Percentiles rank a stretch among this genome's conserved stretches.
phyloP scores from a whole-genome alignment of 2,888 invertebrate genomes.

The Mesorhabditis belari region DNA sequence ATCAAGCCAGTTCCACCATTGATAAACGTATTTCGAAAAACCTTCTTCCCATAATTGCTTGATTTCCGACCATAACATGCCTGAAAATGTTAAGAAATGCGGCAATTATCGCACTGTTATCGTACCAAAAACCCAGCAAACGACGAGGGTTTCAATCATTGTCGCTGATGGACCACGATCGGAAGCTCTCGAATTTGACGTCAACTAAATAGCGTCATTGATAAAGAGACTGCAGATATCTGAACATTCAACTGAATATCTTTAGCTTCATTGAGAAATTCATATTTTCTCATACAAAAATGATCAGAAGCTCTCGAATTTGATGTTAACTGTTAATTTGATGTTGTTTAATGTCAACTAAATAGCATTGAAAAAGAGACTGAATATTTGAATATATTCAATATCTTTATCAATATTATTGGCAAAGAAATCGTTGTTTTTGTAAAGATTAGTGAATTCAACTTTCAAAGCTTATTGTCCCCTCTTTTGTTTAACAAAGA shows the following conservation, averaged over 20 bases:
- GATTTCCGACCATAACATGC: slow-evolving; percentile 61
- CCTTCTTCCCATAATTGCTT: slow-evolving; percentile 63
- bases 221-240: too few relatives aligned
- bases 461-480: neutral
- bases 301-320: too few relatives aligned
- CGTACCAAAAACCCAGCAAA: slow-evolving; percentile 59
- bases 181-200: slow-evolving; percentile 42
- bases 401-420: neutral
- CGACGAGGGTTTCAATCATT: slow-evolving; percentile 59
- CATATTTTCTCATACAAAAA: too few relatives aligned
- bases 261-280: too few relatives aligned
- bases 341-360: neutral
- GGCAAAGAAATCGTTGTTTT: too few relatives aligned
- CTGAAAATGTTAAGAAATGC: too few relatives aligned
- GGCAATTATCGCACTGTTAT: neutral
- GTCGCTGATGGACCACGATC: slow-evolving; percentile 58
- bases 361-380: slow-evolving; percentile 4
- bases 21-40: slow-evolving; percentile 58
- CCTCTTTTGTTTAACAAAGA: neutral
- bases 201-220: slow-evolving; percentile 14
- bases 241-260: too few relatives aligned
- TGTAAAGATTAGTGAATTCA: too few relatives aligned
- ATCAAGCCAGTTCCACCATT: slow-evolving; percentile 63
- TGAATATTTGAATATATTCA: neutral
- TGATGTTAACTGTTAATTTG: too few relatives aligned